Evolutionary conservation across 2,113 vertebrate species (phyloP), one percentile per base, ranked within the genome.

Genomic region (Uropsilus gracilis): DNA sequence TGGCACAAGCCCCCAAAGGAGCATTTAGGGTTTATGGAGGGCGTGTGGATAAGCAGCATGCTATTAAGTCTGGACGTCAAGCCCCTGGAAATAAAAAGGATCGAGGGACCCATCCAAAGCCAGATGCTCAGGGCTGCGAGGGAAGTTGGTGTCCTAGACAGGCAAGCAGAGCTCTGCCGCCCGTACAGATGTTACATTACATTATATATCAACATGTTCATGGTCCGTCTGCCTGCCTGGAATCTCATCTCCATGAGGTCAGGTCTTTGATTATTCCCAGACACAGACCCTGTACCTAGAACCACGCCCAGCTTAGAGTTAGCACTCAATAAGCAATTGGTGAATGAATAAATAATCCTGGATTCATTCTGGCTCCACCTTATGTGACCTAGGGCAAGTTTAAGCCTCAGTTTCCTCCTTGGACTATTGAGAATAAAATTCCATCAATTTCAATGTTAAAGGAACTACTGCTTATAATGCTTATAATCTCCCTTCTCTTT

Each of bases 1-100:
- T 72, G 95, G 91, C 26, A 71, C 92, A 72, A 98, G 68, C 14
- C 80, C 88, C 78, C 95, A 59, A 32, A 94, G 97, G 86, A 96
- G 82, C 71, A 66, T 78, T 78, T 95, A 37, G n/a, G 78, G 95
- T 97, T 97, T 96, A 90, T 95, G 82, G 94, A 87, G 68, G 63
- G 92, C 76, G 87, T 75, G 88, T 87, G 92, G 91, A 22, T 77
- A 92, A 72, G 82, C 81, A 48, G 88, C 37, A 53, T 0, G 68
- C 64, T 83, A 80, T 78, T 89, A 95, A 82, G 66, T 69, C 88
- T 92, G 85, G 30, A 86, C 0, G 61, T 13, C 37, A 44, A 73
- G 83, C 95, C 76, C 64, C 94, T 96, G 94, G 76, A 97, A 96
- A 76, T 61, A 87, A 95, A 95, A 81, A n/a, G 0, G 0, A n/a